phyloP scores from a whole-genome alignment of 2,888 invertebrate genomes.

The Eulithis testata region DNA sequence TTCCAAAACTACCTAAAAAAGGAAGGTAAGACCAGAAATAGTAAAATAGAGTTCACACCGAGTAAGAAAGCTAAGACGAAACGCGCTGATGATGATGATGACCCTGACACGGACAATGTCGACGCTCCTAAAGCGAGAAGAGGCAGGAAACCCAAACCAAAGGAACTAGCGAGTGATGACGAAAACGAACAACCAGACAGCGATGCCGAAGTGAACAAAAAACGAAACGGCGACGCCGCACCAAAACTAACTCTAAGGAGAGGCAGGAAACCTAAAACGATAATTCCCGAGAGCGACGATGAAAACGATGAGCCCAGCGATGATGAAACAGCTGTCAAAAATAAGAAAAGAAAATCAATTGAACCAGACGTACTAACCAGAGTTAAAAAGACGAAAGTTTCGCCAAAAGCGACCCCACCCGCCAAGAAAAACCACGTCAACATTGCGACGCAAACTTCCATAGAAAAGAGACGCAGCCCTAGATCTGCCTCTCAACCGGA shows the following conservation, averaged over 20 bases:
- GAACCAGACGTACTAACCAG: constrained; percentile 64
- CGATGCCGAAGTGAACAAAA: constrained; percentile 7
- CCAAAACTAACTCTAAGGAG: constrained; percentile 15
- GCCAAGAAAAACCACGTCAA: constrained; percentile 69
- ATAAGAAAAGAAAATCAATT: constrained; percentile 60
- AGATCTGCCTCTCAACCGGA: constrained; percentile 6
- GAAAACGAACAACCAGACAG: constrained; percentile 19
- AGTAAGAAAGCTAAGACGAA: constrained; percentile 49
- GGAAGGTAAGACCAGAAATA: constrained; percentile 81
- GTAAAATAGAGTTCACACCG: constrained; percentile 85
- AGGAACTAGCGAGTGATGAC: constrained; percentile 46
- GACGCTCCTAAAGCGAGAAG: constrained; percentile 26
- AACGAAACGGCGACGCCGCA: constrained; percentile 15
- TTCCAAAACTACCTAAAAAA: constrained; percentile 87
- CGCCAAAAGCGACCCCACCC: constrained; percentile 71
- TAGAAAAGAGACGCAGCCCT: constrained; percentile 60
- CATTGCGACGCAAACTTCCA: constrained; percentile 75
- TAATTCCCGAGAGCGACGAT: constrained; percentile 47
- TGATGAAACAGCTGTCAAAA: constrained; percentile 43
- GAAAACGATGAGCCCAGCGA: constrained; percentile 19
- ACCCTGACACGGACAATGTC: constrained; percentile 8
- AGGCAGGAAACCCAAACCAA: constrained; percentile 40
- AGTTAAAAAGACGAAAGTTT: constrained; percentile 65
- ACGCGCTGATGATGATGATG: constrained; percentile 43
- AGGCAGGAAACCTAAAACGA: constrained; percentile 40